A percentile compares a stretch with the other conserved stretches of the same genome.
Evolutionary conservation across 53 echinoderm and acorn worm species (phyloP).

Genomic region (Apostichopus leukothele): DNA sequence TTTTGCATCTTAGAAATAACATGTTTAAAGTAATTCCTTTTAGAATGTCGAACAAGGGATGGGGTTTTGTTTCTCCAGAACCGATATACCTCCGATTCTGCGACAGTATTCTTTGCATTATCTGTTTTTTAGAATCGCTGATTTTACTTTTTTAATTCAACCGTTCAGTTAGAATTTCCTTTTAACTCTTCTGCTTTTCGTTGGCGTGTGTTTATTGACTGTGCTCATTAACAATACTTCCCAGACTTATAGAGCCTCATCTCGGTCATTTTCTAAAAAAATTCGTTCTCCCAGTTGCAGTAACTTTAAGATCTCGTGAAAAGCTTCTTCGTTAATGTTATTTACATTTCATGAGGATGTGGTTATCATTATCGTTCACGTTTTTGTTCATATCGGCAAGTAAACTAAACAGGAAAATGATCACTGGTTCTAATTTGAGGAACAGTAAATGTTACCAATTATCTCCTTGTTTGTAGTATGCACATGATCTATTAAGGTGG

Average conservation of each 20-base stretch:
- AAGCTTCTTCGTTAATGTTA: neutral
- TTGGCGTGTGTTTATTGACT: neutral
- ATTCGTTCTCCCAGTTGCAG: neutral
- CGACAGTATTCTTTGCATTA: no score
- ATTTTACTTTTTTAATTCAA: no score
- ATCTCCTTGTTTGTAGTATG: no score
- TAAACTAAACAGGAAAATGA: constrained; percentile 9
- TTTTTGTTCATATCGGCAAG: neutral
- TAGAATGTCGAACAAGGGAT: no score
- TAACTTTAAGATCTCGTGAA: neutral
- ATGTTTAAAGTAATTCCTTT: no score
- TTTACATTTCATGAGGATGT: neutral
- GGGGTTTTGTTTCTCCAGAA: no score
- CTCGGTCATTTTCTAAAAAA: neutral
- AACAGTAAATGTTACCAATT: no score
- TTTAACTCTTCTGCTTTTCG: neutral
- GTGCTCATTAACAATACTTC: neutral
- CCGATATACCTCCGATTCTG: no score
- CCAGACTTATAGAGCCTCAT: neutral
- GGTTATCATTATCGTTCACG: neutral
- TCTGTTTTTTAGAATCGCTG: no score
- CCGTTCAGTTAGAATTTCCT: no score
- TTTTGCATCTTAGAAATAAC: no score
- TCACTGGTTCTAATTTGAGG: neutral
- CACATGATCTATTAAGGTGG: no score